phyloP scores from a whole-genome alignment of 2,888 invertebrate species.

The Pyrrhosoma nymphula region DNA sequence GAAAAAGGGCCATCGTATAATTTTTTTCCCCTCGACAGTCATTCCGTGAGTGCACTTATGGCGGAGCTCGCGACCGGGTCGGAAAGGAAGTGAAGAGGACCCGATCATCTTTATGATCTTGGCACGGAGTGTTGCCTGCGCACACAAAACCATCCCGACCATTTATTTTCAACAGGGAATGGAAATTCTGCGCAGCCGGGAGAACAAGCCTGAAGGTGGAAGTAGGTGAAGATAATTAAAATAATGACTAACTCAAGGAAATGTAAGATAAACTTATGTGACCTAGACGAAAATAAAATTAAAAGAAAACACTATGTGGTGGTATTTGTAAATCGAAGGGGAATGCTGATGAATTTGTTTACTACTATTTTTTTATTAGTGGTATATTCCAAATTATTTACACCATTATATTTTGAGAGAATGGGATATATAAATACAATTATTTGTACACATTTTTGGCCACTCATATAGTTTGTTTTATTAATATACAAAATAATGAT shows the following conservation, averaged over 20 bases:
- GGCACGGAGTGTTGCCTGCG: neutral
- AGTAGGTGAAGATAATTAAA: neutral
- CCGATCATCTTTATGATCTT: slow-evolving; percentile 3
- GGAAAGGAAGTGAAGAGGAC: neutral
- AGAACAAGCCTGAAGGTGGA: neutral
- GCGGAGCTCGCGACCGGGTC: neutral
- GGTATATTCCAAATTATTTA: too few species aligned
- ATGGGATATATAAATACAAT: too few species aligned
- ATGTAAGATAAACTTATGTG: neutral
- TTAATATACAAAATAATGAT: too few species aligned
- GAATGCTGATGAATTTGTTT: too few species aligned
- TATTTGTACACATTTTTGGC: too few species aligned
- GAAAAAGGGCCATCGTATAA: neutral
- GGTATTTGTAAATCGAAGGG: too few species aligned
- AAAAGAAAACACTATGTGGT: too few species aligned
- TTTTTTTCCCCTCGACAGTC: neutral
- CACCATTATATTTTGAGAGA: too few species aligned
- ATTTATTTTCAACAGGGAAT: neutral
- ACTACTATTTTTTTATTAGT: too few species aligned
- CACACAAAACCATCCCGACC: neutral
- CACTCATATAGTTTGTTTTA: too few species aligned
- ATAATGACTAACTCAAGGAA: neutral
- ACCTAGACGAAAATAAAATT: too few species aligned
- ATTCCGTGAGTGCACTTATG: neutral
- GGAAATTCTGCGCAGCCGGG: neutral